Percentiles rank a stretch among this genome's conserved stretches.
These are phyloP conservation scores for Hucho hucho DNA, from an alignment of 2,113 vertebrate species.

Conservation along the genomic window DNA sequence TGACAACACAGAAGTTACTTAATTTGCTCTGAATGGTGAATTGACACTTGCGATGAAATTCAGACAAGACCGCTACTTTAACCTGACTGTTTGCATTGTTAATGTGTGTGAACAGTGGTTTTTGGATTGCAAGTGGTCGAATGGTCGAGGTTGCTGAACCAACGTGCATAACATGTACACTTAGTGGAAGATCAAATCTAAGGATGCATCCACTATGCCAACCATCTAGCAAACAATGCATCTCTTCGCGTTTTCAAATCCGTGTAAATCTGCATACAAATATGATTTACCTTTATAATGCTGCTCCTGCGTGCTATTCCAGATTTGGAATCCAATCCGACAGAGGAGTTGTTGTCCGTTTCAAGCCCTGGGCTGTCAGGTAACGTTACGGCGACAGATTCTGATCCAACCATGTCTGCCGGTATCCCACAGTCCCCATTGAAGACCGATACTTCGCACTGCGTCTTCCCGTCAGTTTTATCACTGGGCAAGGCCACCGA, in stretches of 20 bases:
- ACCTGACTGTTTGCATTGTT: neutral
- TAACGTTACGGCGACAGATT: slow-evolving; percentile 43
- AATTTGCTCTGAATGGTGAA: neutral
- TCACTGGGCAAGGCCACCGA: slow-evolving; percentile 53
- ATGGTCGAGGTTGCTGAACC: slow-evolving; percentile 7
- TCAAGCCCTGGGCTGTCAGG: slow-evolving; percentile 75
- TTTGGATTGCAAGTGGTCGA: too few relatives aligned
- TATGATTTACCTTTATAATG: slow-evolving; percentile 91
- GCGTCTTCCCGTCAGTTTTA: slow-evolving; percentile 72
- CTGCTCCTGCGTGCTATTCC: slow-evolving; percentile 92
- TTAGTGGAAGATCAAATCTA: neutral
- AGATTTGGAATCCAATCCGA: slow-evolving; percentile 74
- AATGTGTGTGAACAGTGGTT: neutral
- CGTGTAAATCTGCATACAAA: neutral
- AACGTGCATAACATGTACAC: neutral
- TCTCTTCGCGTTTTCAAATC: neutral
- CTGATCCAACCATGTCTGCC: slow-evolving; percentile 66
- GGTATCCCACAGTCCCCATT: slow-evolving; percentile 84
- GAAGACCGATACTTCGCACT: slow-evolving; percentile 75
- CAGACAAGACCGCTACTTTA: neutral
- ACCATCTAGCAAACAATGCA: neutral
- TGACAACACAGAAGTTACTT: neutral
- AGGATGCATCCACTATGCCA: neutral
- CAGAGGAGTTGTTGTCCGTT: slow-evolving; percentile 57
- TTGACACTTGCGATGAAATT: neutral